Evolutionary conservation across 2,888 invertebrate genomes (phyloP).

Genomic region (Sicus ferrugineus): DNA sequence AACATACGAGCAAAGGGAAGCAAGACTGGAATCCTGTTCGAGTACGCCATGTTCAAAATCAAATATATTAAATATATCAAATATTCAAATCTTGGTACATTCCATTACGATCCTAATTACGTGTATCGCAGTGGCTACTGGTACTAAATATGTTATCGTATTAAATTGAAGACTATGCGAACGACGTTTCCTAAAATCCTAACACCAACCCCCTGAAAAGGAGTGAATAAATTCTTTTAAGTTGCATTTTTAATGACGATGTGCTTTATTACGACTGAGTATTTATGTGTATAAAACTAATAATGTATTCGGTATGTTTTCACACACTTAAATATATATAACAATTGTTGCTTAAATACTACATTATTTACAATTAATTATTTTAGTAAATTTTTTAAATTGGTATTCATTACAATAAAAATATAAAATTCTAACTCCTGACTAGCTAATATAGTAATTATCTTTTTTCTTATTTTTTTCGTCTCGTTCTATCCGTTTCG

Average conservation of each 20-base stretch:
- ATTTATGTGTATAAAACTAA: not conserved
- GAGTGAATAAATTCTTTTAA: too few species aligned
- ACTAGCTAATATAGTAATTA: conserved; percentile 6
- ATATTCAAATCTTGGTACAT: too few species aligned
- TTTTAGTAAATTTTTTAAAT: not conserved
- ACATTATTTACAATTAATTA: conserved; percentile 1
- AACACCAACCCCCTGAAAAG: too few species aligned
- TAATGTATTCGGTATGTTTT: not conserved
- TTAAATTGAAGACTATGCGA: too few species aligned
- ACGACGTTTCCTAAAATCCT: too few species aligned
- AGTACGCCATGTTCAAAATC: too few species aligned
- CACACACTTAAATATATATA: not conserved
- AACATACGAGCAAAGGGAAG: too few species aligned
- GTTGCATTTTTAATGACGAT: conserved; percentile 1
- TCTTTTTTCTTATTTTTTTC: not conserved
- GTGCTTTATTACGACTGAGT: conserved; percentile 15
- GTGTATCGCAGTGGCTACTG: too few species aligned
- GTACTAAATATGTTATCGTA: too few species aligned
- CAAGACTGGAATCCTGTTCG: too few species aligned
- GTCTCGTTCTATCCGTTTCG: not conserved
- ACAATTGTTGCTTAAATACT: not conserved
- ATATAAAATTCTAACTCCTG: not conserved
- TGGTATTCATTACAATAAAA: not conserved
- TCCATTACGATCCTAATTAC: too few species aligned
- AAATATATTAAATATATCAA: too few species aligned